Percentiles rank a stretch among this genome's conserved stretches.
phyloP scores from a whole-genome alignment of 2,113 vertebrate genomes.

The Bambusicola thoracicus region DNA sequence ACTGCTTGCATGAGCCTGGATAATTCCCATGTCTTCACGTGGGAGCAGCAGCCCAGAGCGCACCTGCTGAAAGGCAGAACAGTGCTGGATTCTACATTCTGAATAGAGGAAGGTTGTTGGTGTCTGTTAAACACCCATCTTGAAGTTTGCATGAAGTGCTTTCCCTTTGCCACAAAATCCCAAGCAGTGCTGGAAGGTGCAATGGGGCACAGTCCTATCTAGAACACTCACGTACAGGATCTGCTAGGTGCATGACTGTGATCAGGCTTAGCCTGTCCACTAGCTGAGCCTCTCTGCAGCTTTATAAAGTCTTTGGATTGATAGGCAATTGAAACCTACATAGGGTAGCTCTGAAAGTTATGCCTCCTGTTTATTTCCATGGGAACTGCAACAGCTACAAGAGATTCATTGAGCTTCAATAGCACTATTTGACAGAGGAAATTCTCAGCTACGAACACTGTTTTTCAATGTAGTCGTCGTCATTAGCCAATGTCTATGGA shows the following conservation, averaged over 20 bases:
- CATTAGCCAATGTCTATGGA: too few relatives aligned
- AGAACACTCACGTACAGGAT: background rate
- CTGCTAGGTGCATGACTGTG: background rate
- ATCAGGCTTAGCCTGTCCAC: background rate
- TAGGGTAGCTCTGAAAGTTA: too few relatives aligned
- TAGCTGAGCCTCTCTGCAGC: background rate
- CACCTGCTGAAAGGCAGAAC: background rate
- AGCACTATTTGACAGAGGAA: too few relatives aligned
- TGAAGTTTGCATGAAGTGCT: fast-evolving
- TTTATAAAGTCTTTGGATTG: background rate
- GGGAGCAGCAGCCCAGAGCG: background rate
- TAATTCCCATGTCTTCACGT: background rate
- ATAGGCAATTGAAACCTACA: background rate
- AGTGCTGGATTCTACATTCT: background rate
- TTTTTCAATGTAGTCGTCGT: too few relatives aligned
- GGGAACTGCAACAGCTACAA: too few relatives aligned
- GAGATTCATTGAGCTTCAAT: too few relatives aligned
- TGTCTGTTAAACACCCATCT: background rate
- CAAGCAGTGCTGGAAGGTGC: background rate
- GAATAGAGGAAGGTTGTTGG: background rate
- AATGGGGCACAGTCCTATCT: background rate
- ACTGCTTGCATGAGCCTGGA: background rate
- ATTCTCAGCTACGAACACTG: too few relatives aligned
- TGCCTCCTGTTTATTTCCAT: too few relatives aligned
- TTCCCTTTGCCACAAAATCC: background rate